phyloP scores from a whole-genome alignment of 2,797 vertebrate species.

The Lithobates sylvaticus region DNA sequence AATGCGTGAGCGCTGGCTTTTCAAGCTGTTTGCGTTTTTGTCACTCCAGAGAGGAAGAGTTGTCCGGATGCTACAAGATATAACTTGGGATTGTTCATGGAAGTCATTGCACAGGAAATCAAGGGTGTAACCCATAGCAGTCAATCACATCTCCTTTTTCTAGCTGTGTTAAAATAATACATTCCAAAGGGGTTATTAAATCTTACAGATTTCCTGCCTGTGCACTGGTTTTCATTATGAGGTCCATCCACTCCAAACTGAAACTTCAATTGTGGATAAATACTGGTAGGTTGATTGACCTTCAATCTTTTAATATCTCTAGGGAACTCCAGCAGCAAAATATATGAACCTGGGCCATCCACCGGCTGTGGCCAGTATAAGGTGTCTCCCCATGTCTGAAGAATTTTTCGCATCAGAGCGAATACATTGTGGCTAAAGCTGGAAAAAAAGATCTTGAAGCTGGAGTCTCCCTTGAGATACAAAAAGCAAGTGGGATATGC shows the following conservation, averaged over 20 bases:
- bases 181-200: not conserved
- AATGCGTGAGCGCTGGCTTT: constrained; percentile 31
- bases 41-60: constrained; percentile 19
- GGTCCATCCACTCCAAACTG: not conserved
- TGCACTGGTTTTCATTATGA: constrained; percentile 11
- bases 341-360: too few relatives aligned
- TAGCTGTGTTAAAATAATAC: not conserved
- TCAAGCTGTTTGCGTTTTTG: not conserved
- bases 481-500: too few relatives aligned
- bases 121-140: not conserved
- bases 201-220: not conserved
- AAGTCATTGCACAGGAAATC: not conserved
- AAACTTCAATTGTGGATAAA: too few relatives aligned
- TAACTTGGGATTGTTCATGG: not conserved
- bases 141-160: not conserved
- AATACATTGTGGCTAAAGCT: too few relatives aligned
- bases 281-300: too few relatives aligned
- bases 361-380: too few relatives aligned
- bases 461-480: too few relatives aligned
- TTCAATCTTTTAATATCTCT: too few relatives aligned
- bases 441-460: too few relatives aligned
- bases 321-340: too few relatives aligned
- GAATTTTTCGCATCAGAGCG: too few relatives aligned
- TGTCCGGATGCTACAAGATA: constrained; percentile 29
- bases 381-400: too few relatives aligned